phyloP scores from a whole-genome alignment of 2,888 invertebrate species.

The Rhimphoctona megacephalus region DNA sequence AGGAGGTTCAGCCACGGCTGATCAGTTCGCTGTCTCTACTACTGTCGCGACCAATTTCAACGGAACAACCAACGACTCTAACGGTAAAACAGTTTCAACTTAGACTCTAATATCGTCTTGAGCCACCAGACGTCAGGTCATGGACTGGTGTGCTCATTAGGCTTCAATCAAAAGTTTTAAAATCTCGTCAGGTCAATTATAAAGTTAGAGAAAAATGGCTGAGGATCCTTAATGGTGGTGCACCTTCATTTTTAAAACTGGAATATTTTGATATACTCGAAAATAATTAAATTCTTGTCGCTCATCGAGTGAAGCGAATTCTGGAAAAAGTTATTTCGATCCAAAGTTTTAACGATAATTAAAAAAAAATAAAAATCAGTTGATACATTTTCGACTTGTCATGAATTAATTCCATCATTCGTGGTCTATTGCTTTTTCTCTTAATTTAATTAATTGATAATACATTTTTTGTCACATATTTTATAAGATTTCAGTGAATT shows the following conservation, averaged over 20 bases:
- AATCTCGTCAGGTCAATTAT: not conserved
- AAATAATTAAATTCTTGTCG: no score
- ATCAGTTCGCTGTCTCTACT: constrained; percentile 65
- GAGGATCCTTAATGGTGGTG: no score
- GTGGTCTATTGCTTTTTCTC: not conserved
- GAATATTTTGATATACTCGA: no score
- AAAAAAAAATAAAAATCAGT: no score
- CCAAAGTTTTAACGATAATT: not conserved
- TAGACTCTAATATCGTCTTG: not conserved
- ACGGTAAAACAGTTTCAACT: constrained; percentile 32
- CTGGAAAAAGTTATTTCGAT: not conserved
- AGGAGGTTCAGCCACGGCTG: constrained; percentile 65
- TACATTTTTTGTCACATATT: not conserved
- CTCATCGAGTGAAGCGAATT: no score
- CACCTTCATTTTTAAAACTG: no score
- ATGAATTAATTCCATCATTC: not conserved
- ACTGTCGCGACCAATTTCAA: constrained; percentile 41
- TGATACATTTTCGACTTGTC: no score
- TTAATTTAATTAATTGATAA: not conserved
- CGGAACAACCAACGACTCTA: constrained; percentile 27
- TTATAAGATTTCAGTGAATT: not conserved
- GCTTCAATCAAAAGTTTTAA: not conserved
- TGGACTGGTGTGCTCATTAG: not conserved
- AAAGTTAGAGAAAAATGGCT: not conserved
- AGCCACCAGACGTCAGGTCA: constrained; percentile 58